These are phyloP conservation scores for Betta splendens DNA, from an alignment of 2,797 vertebrate genomes.

Conservation along the genomic window DNA sequence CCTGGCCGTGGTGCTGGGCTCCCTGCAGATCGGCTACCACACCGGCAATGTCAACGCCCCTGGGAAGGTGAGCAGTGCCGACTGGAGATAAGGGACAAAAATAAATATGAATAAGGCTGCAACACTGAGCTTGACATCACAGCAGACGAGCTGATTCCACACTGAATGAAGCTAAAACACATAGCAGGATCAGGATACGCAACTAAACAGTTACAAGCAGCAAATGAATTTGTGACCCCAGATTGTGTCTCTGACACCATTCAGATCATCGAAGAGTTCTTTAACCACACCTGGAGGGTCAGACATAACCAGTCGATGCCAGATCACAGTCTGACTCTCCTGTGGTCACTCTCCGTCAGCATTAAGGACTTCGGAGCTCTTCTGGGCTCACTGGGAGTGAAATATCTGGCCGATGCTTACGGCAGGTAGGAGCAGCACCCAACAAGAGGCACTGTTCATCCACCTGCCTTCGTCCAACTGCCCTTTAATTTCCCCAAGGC, in stretches of 20 bases:
- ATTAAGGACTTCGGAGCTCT: slow-evolving; percentile 84
- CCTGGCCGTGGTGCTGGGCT: slow-evolving; percentile 80
- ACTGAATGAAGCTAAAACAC: slow-evolving; percentile 49
- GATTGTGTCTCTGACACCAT: neutral
- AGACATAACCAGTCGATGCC: slow-evolving; percentile 80
- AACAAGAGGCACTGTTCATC: neutral
- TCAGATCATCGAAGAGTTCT: slow-evolving; percentile 83
- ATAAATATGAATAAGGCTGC: neutral
- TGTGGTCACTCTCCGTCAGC: slow-evolving; percentile 85
- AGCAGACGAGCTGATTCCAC: slow-evolving; percentile 6
- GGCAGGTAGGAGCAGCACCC: slow-evolving; percentile 72
- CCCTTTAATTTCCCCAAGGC: slow-evolving; percentile 45
- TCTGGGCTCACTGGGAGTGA: slow-evolving; percentile 81
- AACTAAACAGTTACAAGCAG: no score
- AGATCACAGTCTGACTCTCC: slow-evolving; percentile 79
- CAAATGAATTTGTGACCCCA: no score
- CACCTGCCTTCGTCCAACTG: neutral
- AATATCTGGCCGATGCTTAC: slow-evolving; percentile 77
- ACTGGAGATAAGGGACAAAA: neutral
- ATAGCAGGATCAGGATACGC: no score
- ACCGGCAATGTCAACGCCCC: slow-evolving; percentile 84
- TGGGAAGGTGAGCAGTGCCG: slow-evolving; percentile 73
- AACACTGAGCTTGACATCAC: neutral
- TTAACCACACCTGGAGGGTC: slow-evolving; percentile 80
- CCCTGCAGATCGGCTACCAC: slow-evolving; percentile 85